phyloP scores from a whole-genome alignment of 1,140 invertebrate species.

The Drosophila nigromelanica region DNA sequence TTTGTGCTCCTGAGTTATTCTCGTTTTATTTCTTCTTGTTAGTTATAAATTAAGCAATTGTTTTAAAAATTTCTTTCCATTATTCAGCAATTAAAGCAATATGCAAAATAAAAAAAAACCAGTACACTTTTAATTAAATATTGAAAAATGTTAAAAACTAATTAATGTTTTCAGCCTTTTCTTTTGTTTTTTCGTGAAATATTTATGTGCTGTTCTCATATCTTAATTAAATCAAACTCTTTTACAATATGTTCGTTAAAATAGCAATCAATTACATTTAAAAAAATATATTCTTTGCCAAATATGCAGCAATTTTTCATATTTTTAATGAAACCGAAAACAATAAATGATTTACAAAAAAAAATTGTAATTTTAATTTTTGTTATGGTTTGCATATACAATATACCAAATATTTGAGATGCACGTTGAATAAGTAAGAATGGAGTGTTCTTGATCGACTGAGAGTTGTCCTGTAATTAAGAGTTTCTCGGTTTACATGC shows the following conservation, averaged over 20 bases:
- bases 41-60: too few species aligned
- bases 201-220: slow-evolving; percentile 12
- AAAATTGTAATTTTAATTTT: slow-evolving; percentile 11
- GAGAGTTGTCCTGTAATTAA: neutral
- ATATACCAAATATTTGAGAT: slow-evolving; percentile 36
- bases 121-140: slow-evolving; percentile 13
- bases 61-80: neutral
- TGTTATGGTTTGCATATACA: slow-evolving; percentile 14
- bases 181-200: slow-evolving; percentile 1
- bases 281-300: slow-evolving; percentile 15
- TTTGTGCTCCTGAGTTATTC: too few species aligned
- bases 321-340: slow-evolving; percentile 25
- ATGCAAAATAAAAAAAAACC: neutral
- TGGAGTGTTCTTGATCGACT: neutral
- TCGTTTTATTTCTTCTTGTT: too few species aligned
- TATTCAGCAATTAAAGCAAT: neutral
- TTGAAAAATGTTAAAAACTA: neutral
- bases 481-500: too few species aligned
- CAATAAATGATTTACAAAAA: neutral
- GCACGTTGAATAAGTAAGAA: slow-evolving; percentile 2
- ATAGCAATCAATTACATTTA: slow-evolving; percentile 28
- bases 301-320: slow-evolving; percentile 34
- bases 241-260: slow-evolving; percentile 45
- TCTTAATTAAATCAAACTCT: slow-evolving; percentile 37
- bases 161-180: neutral